Evolutionary conservation across 1,140 invertebrate genomes (phyloP).

Genomic region (Bombus haemorrhoidalis): DNA sequence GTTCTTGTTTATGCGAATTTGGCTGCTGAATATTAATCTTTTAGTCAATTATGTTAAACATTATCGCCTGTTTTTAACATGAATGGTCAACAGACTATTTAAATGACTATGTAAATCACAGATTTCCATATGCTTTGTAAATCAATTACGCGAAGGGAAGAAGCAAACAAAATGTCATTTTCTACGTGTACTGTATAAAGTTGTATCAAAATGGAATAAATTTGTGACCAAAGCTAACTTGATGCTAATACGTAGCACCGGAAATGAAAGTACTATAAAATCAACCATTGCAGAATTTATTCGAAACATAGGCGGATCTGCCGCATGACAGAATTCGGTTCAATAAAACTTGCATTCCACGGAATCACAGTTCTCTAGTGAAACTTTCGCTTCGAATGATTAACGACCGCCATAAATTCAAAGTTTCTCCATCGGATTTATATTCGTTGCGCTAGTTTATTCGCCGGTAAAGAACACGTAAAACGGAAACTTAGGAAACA

Average conservation of each 20-base stretch:
- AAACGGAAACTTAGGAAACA: conserved; percentile 21
- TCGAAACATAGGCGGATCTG: no score
- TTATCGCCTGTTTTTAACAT: no score
- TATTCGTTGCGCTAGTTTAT: conserved; percentile 26
- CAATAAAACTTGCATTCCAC: conserved; percentile 34
- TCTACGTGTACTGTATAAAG: no score
- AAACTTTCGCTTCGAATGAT: conserved; percentile 38
- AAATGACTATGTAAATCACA: no score
- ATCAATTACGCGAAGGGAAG: not conserved
- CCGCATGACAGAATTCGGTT: not conserved
- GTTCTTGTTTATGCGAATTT: no score
- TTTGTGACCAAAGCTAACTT: not conserved
- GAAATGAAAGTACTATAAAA: not conserved
- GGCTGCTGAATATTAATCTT: no score
- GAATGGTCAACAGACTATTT: no score
- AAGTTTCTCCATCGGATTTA: conserved; percentile 50
- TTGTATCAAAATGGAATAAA: not conserved
- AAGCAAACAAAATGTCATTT: not conserved
- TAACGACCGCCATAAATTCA: conserved; percentile 44
- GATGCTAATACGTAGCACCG: no score
- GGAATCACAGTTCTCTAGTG: conserved; percentile 21
- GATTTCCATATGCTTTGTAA: no score
- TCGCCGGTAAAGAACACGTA: conserved; percentile 12
- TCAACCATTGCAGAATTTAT: not conserved
- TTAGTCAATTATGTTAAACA: no score